A percentile compares a stretch with the other conserved stretches of the same genome.
Conservation (phyloP, 2,888 invertebrate genomes). For the Brenthis hecate region DNA sequence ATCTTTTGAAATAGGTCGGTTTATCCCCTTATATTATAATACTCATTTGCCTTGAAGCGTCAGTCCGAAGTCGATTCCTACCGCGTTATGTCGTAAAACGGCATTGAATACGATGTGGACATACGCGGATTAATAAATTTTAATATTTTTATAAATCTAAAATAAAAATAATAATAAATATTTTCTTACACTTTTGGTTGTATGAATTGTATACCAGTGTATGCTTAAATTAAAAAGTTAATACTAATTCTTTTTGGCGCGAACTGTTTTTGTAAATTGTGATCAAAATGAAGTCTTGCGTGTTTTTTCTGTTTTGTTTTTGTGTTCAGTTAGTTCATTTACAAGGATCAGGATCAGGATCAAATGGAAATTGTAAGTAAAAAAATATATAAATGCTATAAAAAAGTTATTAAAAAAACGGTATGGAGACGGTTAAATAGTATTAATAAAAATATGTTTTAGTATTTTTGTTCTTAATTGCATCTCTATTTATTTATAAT, state of each 20-base stretch:
- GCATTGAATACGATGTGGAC: constrained; percentile 26
- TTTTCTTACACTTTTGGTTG: constrained; percentile 2
- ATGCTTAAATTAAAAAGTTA: not conserved
- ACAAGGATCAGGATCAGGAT: constrained; percentile 57
- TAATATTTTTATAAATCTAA: constrained; percentile 1
- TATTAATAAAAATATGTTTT: no score
- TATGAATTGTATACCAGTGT: not conserved
- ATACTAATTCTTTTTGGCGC: constrained; percentile 40
- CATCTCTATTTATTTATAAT: no score
- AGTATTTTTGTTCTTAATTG: no score
- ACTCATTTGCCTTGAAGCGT: constrained; percentile 43
- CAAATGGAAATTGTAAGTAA: constrained; percentile 67
- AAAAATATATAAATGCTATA: not conserved
- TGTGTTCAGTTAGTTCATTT: constrained; percentile 50
- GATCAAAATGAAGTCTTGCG: constrained; percentile 52
- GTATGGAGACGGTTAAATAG: no score
- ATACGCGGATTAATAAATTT: constrained; percentile 13
- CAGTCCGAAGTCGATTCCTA: constrained; percentile 36
- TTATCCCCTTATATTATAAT: constrained; percentile 33
- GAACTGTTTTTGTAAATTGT: constrained; percentile 30
- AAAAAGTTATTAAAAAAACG: no score
- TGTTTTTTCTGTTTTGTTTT: constrained; percentile 53
- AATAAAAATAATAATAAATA: not conserved
- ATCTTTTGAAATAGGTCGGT: constrained; percentile 29
- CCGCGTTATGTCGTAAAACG: constrained; percentile 38